Base-by-base conservation (phyloP, 2,888 invertebrate species). In the Alcis repandata region DNA sequence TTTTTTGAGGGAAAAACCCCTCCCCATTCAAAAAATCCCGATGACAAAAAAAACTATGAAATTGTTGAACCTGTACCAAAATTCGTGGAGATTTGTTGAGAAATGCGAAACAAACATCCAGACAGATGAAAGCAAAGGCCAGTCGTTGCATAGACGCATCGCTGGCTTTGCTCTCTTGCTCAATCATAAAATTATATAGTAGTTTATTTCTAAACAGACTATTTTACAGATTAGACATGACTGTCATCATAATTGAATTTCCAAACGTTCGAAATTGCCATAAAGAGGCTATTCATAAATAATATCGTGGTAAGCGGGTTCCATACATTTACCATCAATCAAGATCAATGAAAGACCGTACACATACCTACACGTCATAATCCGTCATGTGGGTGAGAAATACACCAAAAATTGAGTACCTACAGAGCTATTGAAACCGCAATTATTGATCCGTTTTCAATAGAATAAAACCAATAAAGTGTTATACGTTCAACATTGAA, bases 341-440 rank as follows among this genome's bases (percentile, higher is more conserved):
- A 85, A 79, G 75, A 79, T 86, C 81, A 78, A 83, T 76, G 75
- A 77, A 75, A 75, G 71, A 72, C 74, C 77, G 78, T 68, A 74
- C 60, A 77, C 78, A 80, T 79, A 77, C 78, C 80, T 79, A 85
- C 86, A 80, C 80, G 78, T 87, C 86, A 84, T 87, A 85, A 88
- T 87, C 85, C 78, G 84, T 88, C 87, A 85, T 73, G 43, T 58
- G 73, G 77, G 70, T 68, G 56, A 51, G 46, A 58, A 72, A 72
- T 72, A 70, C 64, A 68, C 69, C 67, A 68, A 72, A 76, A 73
- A 75, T 60, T 68, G 71, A 73, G 72, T 77, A 69, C 71, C 60
- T 2, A 27, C 27, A 59, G 61, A 61, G 52, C 65, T 65, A 67
- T 71, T 67, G 69, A 69, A 62, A 53, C 53, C 66, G 54, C 56